Evolutionary conservation across 2,888 invertebrate genomes (phyloP).

Genomic region (Oligia fasciuncula): DNA sequence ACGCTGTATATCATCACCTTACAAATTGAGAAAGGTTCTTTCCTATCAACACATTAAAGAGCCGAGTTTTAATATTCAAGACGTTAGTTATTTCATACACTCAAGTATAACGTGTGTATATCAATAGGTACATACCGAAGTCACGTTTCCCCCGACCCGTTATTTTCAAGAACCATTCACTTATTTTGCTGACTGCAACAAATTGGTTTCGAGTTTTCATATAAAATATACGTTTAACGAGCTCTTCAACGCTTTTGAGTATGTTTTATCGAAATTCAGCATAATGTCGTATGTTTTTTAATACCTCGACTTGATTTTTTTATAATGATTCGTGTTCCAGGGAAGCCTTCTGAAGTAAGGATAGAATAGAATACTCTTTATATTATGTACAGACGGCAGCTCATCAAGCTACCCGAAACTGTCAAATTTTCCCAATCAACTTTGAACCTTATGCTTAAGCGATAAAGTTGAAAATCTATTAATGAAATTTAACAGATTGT

Average conservation of each 20-base stretch:
- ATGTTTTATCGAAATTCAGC: conserved; percentile 45
- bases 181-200: conserved; percentile 60
- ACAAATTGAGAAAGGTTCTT: conserved; percentile 5
- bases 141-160: conserved; percentile 51
- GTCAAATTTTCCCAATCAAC: too few relatives aligned
- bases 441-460: too few relatives aligned
- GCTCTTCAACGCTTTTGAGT: conserved; percentile 49
- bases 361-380: neutral
- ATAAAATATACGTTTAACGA: conserved; percentile 59
- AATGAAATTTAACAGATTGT: too few relatives aligned
- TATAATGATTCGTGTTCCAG: conserved; percentile 20
- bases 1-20: too few relatives aligned
- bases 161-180: conserved; percentile 62
- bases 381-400: neutral
- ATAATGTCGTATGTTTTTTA: conserved; percentile 35
- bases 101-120: conserved; percentile 7
- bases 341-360: neutral
- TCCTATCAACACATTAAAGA: neutral
- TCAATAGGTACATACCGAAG: conserved; percentile 22
- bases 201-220: conserved; percentile 52
- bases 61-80: conserved; percentile 12
- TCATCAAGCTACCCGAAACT: too few relatives aligned
- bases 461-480: too few relatives aligned
- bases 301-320: conserved; percentile 22
- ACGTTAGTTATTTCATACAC: conserved; percentile 3